Evolutionary conservation across 2,797 vertebrate genomes (phyloP), one percentile per base, ranked within the genome.

Genomic region (Parauchenoglanis punctatus): DNA sequence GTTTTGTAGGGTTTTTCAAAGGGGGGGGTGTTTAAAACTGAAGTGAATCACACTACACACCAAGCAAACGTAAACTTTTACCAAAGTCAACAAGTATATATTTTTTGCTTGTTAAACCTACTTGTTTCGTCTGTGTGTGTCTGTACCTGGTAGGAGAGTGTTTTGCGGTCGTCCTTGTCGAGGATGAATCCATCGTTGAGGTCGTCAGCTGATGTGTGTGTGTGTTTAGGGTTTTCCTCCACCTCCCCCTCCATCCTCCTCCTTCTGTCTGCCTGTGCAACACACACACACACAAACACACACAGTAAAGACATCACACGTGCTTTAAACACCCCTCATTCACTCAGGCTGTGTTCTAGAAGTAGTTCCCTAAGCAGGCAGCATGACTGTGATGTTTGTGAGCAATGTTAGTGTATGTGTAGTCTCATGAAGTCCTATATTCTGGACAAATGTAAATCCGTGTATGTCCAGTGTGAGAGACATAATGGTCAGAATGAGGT

Each of bases 121-220:
- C 7, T 58, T 80, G 4, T 80, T 8, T 58, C 3, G 1, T 54
- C 18, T 75, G 58, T 73, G 31, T 46, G 25, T 52, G 72, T 65
- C 23, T 68, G 35, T 68, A 99, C 98, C 92, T 97, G 94, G 90
- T 99, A 99, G 18, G 96, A 93, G 28, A 99, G 94, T 8, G 97
- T 93, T 88, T 89, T 94, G 44, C 96, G 94, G 90, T 98, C 97
- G 0, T 97, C 96, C 67, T 94, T 95, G 88, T 97, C 96, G n/a
- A 99, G 94, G 73, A 98, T 90, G 87, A 99, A 99, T 67, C 97
- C 96, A 0, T 99, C 98, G 1, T 96, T 96, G 15, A 99, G 94
- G 91, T 99, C 98, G 44, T 99, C 98, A 0, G 98, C 98, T 0
- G 99, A 99, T 61, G 94, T 0, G 10, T 99, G 93, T 84, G 87